Evolutionary conservation across 2,113 vertebrate genomes (phyloP).

Genomic region (Erythrocercus mccallii): DNA sequence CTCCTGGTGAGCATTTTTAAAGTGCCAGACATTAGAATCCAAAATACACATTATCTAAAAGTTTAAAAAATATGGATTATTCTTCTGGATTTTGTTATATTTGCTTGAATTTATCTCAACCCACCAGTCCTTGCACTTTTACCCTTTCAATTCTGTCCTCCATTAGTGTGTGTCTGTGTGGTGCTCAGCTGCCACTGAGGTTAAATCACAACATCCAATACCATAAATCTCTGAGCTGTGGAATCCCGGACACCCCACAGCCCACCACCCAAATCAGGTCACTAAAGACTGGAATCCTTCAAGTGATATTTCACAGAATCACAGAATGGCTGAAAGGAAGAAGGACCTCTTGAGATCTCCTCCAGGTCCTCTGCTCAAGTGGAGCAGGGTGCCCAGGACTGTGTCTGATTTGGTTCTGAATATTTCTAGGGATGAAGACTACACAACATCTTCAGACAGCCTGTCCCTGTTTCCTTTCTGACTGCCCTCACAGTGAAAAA

Average conservation of each 20-base stretch:
- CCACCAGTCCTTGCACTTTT: background rate
- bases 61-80: background rate
- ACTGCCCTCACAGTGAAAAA: background rate
- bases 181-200: background rate
- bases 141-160: background rate
- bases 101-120: background rate
- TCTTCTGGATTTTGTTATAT: background rate
- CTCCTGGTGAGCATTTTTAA: background rate
- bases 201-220: background rate
- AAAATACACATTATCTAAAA: background rate
- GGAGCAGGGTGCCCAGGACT: background rate
- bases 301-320: background rate
- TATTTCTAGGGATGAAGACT: background rate
- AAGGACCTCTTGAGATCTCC: background rate
- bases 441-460: background rate
- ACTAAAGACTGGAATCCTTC: background rate
- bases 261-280: background rate
- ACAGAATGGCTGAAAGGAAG: background rate
- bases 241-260: background rate
- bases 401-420: background rate
- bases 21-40: background rate
- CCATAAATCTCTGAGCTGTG: background rate
- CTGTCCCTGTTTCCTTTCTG: background rate
- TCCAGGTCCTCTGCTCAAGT: background rate
- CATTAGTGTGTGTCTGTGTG: background rate